These are phyloP conservation scores for Callipepla squamata DNA, from an alignment of 2,113 vertebrate species.

Conservation along the genomic window DNA sequence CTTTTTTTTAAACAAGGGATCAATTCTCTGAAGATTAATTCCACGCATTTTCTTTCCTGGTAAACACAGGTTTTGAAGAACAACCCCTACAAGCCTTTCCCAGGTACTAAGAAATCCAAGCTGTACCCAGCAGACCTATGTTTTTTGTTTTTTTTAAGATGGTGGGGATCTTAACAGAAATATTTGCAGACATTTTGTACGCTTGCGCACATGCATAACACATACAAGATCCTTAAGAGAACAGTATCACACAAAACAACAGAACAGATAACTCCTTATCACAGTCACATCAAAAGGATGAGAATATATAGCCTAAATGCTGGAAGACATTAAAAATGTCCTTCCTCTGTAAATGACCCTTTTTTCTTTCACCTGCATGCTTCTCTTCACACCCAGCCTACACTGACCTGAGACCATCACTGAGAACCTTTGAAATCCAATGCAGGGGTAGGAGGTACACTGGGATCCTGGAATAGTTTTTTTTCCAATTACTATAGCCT, in stretches of 20 bases:
- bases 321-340: background rate
- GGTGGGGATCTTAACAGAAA: background rate
- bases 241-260: background rate
- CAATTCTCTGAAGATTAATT: background rate
- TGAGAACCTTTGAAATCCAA: background rate
- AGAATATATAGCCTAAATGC: background rate
- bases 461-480: background rate
- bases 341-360: background rate
- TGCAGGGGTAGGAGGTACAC: background rate
- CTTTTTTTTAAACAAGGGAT: background rate
- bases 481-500: background rate
- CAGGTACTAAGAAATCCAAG: background rate
- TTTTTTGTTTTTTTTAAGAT: background rate
- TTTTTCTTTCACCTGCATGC: accelerated
- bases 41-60: background rate
- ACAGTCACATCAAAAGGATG: background rate
- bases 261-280: background rate
- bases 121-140: background rate
- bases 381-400: background rate
- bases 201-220: background rate
- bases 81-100: background rate
- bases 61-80: background rate
- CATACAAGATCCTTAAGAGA: background rate
- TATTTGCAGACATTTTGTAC: background rate
- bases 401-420: background rate